Evolutionary conservation across 1,140 invertebrate species (phyloP).

Genomic region (Drosophila ercepeae): DNA sequence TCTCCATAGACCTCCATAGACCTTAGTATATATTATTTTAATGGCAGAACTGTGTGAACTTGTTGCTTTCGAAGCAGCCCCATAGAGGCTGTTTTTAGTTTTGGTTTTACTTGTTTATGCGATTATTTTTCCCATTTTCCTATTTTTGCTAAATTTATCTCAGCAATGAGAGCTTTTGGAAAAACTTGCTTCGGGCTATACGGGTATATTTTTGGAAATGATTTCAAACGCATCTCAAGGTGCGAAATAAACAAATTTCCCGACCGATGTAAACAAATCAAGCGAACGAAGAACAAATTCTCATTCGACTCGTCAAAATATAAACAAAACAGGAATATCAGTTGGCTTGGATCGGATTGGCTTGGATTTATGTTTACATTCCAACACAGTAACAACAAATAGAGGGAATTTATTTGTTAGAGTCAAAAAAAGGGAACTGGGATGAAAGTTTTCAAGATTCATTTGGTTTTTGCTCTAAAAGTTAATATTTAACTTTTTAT

Average conservation of each 20-base stretch:
- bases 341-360: neutral
- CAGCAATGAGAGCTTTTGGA: conserved; percentile 24
- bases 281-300: conserved; percentile 28
- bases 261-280: conserved; percentile 73
- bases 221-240: conserved; percentile 80
- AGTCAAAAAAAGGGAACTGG: neutral
- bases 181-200: conserved; percentile 19
- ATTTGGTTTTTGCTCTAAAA: no score
- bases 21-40: conserved; percentile 45
- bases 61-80: conserved; percentile 24
- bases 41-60: conserved; percentile 73
- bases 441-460: no score
- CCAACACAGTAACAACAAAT: conserved; percentile 34
- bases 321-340: conserved; percentile 19
- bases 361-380: conserved; percentile 9
- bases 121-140: conserved; percentile 61
- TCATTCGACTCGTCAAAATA: conserved; percentile 24
- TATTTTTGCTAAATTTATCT: conserved; percentile 72
- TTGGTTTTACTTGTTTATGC: conserved; percentile 62
- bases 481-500: no score
- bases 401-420: neutral
- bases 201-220: conserved; percentile 76
- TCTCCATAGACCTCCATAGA: conserved; percentile 17
- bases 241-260: conserved; percentile 72
- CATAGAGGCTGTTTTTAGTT: conserved; percentile 14